Evolutionary conservation across 2,797 vertebrate species (phyloP).

Genomic region (Nasua narica): DNA sequence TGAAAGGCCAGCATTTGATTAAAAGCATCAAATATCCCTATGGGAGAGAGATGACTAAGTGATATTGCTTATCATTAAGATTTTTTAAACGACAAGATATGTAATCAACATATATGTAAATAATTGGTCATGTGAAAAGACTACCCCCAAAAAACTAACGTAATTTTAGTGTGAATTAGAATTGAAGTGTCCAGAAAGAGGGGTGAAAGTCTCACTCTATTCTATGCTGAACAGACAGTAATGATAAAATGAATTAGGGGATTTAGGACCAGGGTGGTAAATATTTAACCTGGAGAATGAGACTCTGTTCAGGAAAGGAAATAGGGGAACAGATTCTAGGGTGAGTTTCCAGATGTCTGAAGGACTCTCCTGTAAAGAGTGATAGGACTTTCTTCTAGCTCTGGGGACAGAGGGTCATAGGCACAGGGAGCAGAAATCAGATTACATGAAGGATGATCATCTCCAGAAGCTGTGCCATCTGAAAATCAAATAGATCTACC

Average conservation of each 20-base stretch:
- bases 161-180: neutral
- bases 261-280: neutral
- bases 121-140: neutral
- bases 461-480: neutral
- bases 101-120: neutral
- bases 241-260: neutral
- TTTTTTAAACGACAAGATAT: neutral
- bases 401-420: neutral
- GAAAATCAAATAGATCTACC: neutral
- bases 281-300: neutral
- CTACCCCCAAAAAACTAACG: neutral
- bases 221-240: neutral
- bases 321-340: neutral
- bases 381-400: neutral
- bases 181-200: neutral
- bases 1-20: neutral
- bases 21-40: neutral
- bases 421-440: neutral
- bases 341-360: neutral
- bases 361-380: neutral
- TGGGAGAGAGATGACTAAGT: neutral
- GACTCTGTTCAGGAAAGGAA: neutral
- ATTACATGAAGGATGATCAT: neutral
- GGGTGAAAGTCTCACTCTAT: neutral
- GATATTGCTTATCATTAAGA: neutral